Base-by-base conservation (phyloP, 2,888 invertebrate genomes). In the Agrilus mali region DNA sequence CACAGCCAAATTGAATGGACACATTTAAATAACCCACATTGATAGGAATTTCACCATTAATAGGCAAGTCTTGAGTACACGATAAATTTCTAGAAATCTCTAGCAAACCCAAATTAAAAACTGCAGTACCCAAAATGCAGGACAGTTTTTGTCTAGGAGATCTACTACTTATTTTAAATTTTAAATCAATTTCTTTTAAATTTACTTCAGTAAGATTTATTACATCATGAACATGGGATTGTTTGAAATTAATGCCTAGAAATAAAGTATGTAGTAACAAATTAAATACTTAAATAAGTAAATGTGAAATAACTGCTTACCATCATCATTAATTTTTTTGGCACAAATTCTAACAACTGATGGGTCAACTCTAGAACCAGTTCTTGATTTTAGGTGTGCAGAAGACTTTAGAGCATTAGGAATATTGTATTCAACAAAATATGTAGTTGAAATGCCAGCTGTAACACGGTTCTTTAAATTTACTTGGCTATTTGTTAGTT, bases 381-480 rank as follows among this genome's bases (percentile, higher is more conserved):
- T 57, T 65, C 68, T 60, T 43, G 65, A 50, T 55, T 63, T 50
- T 37, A 47, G 57, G 58, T 55, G 54, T 10, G 43, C 33, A 20
- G 41, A 27, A 16, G 49, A 50, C 45, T 58, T 62, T 2, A 61
- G 54, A 33, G 53, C 53, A 48, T 67, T 65, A 16, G 64, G 65
- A 44, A 68, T 53, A 45, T 64, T 56, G 53, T 71, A 72, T 47
- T 71, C 70, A 33, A 71, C 56, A 55, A 70, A 70, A 55, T 68
- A 72, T 20, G 65, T 70, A 47, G 57, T 57, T 44, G 46, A 56
- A 33, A 53, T 44, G 36, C 49, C 50, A 16, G 49, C 42, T 45
- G 56, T 51, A 22, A 51, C 41, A 40, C 46, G 53, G 38, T 48
- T 49, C 36, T 47, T 48, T 7, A 41, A 44, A 27, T 51, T 46